Conservation (phyloP, 2,113 vertebrate genomes). For the Ciconia boyciana region DNA sequence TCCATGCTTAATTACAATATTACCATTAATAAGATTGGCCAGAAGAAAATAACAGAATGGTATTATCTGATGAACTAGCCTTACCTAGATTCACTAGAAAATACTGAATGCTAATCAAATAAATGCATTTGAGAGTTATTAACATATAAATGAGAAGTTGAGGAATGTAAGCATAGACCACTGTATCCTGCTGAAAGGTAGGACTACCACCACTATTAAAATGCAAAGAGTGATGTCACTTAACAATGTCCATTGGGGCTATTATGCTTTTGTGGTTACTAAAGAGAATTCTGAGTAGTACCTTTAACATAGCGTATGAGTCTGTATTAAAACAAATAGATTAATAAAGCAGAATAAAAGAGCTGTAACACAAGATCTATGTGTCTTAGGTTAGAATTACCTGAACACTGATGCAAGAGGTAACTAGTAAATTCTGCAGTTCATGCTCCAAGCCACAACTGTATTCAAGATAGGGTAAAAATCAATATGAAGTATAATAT, state of each 20-base stretch:
- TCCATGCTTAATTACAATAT: not conserved
- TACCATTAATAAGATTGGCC: not conserved
- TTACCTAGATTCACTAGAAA: not conserved
- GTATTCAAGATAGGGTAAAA: not conserved
- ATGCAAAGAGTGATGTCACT: not conserved
- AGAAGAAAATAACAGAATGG: not conserved
- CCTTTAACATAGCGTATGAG: not conserved
- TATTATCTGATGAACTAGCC: not conserved
- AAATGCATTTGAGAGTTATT: not conserved
- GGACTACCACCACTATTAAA: not conserved
- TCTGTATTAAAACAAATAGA: not conserved
- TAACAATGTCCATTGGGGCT: not conserved
- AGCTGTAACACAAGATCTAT: not conserved
- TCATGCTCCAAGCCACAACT: not conserved
- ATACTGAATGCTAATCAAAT: not conserved
- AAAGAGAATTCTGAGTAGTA: not conserved
- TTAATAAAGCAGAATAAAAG: not conserved
- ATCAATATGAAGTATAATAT: not conserved
- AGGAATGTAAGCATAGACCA: not conserved
- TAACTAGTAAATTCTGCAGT: not conserved
- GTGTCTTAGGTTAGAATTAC: not conserved
- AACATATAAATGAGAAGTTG: not conserved
- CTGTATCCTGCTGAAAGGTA: not conserved
- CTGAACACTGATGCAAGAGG: not conserved
- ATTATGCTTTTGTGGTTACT: not conserved